phyloP scores from a whole-genome alignment of 2,888 invertebrate species.

The Phyllotreta cruciferae region DNA sequence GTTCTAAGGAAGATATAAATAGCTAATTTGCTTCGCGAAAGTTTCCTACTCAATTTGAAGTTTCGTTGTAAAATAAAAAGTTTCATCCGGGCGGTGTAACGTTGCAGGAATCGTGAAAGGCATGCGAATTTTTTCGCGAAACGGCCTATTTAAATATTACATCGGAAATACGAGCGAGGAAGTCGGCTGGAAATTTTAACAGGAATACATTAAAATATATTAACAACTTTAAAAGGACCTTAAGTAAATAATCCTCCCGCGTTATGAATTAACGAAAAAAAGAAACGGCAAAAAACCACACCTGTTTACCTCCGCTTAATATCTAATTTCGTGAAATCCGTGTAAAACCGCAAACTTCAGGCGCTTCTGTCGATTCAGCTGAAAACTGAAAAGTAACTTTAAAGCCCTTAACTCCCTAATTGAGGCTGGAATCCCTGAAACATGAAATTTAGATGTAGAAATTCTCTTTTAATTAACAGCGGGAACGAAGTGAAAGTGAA shows the following conservation, averaged over 20 bases:
- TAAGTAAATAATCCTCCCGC: no score
- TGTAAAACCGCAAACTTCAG: no score
- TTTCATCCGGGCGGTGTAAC: slow-evolving; percentile 1
- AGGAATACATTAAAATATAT: no score
- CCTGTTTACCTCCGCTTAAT: no score
- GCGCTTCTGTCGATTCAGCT: no score
- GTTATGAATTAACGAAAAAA: no score
- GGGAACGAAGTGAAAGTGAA: slow-evolving; percentile 1
- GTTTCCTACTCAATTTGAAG: slow-evolving; percentile 6
- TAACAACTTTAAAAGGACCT: no score
- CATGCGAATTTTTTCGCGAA: background rate
- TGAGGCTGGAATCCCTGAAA: slow-evolving; percentile 14
- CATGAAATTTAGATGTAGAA: slow-evolving; percentile 21
- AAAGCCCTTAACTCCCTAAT: slow-evolving; percentile 16
- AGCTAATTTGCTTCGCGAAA: slow-evolving; percentile 4
- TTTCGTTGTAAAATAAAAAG: slow-evolving; percentile 4
- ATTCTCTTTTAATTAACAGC: slow-evolving; percentile 20
- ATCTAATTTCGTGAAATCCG: no score
- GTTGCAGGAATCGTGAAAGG: background rate
- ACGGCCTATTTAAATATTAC: no score
- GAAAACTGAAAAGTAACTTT: slow-evolving; percentile 12
- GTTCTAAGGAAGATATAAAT: background rate
- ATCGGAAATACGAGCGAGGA: no score
- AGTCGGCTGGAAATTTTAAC: no score
- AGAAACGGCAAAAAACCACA: no score